A percentile compares a stretch with the other conserved stretches of the same genome.
Conservation (phyloP, 2,113 vertebrate species). For the Myanophis thanlyinensis region DNA sequence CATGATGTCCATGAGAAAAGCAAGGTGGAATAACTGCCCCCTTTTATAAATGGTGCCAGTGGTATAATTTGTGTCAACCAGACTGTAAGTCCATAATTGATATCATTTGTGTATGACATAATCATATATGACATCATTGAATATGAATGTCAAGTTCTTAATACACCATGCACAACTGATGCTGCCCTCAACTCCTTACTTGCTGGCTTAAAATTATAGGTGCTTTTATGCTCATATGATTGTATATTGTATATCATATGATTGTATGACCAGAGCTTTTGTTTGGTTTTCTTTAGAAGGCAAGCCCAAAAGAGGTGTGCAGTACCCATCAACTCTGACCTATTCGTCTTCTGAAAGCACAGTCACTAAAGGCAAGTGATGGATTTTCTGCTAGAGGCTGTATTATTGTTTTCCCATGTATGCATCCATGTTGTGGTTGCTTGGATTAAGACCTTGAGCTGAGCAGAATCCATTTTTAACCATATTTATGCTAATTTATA, state of each 20-base stretch:
- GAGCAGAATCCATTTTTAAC: neutral
- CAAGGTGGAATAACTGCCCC: neutral
- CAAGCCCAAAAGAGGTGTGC: constrained; percentile 88
- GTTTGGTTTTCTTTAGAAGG: constrained; percentile 74
- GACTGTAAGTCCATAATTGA: neutral
- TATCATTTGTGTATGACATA: neutral
- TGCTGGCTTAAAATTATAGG: neutral
- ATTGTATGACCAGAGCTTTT: neutral
- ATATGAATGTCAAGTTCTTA: neutral
- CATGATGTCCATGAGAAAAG: neutral
- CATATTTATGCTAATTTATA: neutral
- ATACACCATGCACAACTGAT: neutral
- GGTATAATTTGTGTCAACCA: neutral
- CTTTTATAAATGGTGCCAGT: neutral
- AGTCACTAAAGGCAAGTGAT: constrained; percentile 79
- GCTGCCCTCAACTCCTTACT: neutral
- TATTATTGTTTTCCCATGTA: neutral
- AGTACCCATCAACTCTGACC: constrained; percentile 87
- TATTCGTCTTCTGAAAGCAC: constrained; percentile 79
- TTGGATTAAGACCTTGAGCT: neutral
- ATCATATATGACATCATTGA: neutral
- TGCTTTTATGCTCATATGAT: neutral
- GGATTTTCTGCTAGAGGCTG: neutral
- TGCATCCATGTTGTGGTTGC: neutral
- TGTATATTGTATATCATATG: neutral